Evolutionary conservation across 64 coral and sea anemone species (phyloP), one percentile per base, ranked within the genome.

Genomic region (Pocillopora verrucosa): DNA sequence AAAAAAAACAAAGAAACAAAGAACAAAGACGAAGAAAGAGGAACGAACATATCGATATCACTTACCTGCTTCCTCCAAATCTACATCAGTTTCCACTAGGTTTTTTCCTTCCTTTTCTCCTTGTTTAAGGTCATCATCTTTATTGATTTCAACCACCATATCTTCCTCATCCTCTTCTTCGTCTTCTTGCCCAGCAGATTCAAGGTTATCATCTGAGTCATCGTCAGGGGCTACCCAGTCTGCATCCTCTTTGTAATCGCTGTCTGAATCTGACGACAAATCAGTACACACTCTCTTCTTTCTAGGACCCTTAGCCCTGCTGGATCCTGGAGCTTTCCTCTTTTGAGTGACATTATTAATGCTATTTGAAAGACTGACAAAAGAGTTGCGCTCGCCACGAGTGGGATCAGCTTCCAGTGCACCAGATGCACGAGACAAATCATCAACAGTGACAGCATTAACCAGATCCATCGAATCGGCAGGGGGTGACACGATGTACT

Each of bases 141-240:
- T 19, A 9, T 51, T 2, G 4, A 13, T 17, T 65, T 34, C 36
- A 2, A 56, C n/a, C 16, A 2, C n/a, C 41, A 51, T 51, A 15
- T 26, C 58, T 58, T 72, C 64, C 13, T 85, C 82, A 11, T 58
- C 82, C 3, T 85, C 82, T 11, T 56, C 57, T 30, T 79, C 82
- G 15, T 68, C 61, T 13, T 85, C 82, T 38, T 85, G 63, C 11
- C 56, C 63, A 2, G 64, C 81, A n/a, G 63, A 69, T 36, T 84
- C 82, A 0, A 85, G 10, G 16, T 83, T 61, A 41, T 85, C 82
- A 72, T 85, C 82, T 26, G 82, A 85, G 19, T 85, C 82, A 85
- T 85, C 82, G 72, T 85, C 82, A 36, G 70, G 64, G 0, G 22
- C 45, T 15, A 85, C 41, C 41, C 41, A 85, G 41, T 30, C 82